phyloP scores from a whole-genome alignment of 2,797 vertebrate species.

The Capromys pilorides region DNA sequence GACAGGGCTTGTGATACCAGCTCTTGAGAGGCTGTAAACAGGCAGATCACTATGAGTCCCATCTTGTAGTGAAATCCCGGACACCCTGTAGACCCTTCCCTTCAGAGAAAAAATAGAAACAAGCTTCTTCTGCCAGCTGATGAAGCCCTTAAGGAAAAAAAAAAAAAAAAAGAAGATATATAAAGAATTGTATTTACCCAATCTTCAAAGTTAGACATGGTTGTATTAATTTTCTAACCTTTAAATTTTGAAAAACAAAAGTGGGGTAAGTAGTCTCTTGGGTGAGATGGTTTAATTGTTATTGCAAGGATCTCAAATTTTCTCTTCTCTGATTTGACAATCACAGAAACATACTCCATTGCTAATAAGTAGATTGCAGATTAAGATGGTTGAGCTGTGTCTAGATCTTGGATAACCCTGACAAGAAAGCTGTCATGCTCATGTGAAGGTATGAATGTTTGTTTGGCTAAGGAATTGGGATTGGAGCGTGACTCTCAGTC shows the following conservation, averaged over 20 bases:
- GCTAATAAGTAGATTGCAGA: neutral
- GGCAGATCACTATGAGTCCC: too few relatives aligned
- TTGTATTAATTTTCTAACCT: neutral
- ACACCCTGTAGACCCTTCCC: too few relatives aligned
- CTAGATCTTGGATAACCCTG: neutral
- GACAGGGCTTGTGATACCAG: too few relatives aligned
- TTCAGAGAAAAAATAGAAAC: too few relatives aligned
- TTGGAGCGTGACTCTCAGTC: neutral
- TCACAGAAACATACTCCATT: neutral
- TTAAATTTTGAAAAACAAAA: neutral
- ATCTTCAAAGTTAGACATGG: neutral
- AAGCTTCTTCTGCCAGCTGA: too few relatives aligned
- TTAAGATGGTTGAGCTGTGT: neutral
- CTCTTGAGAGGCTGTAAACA: too few relatives aligned
- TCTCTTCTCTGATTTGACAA: neutral
- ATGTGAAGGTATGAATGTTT: neutral
- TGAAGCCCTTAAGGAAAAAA: too few relatives aligned
- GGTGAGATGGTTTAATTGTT: neutral
- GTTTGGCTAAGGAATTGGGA: neutral
- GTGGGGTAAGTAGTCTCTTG: neutral
- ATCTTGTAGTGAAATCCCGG: too few relatives aligned
- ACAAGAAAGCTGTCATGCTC: neutral
- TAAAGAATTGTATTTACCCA: neutral
- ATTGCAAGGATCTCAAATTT: neutral
- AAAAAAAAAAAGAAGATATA: too few relatives aligned